Evolutionary conservation across 2,797 vertebrate genomes (phyloP).

Genomic region (Rhinichthys osculus): DNA sequence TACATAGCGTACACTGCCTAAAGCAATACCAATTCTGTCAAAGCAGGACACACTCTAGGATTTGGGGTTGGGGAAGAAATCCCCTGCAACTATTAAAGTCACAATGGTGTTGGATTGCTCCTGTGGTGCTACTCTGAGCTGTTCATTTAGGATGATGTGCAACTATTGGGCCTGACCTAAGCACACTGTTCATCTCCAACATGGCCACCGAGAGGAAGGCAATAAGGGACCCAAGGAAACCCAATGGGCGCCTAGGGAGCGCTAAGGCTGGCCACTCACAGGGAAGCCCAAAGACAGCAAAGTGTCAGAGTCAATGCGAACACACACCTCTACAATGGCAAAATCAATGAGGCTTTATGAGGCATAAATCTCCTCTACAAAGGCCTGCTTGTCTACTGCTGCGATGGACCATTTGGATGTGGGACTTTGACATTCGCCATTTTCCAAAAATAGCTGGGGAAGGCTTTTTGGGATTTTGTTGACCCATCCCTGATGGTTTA

Average conservation of each 20-base stretch:
- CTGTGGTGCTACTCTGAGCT: conserved; percentile 73
- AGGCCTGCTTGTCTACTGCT: conserved; percentile 70
- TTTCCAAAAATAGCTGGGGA: conserved; percentile 48
- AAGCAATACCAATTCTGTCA: conserved; percentile 29
- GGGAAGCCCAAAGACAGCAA: conserved; percentile 80
- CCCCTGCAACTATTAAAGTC: conserved; percentile 70
- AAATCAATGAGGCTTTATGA: conserved; percentile 85
- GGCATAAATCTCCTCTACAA: conserved; percentile 81
- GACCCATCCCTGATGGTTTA: conserved; percentile 65
- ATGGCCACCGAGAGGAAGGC: conserved; percentile 66
- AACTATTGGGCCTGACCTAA: conserved; percentile 73
- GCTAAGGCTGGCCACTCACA: conserved; percentile 75
- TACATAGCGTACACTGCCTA: background rate
- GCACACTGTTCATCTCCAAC: conserved; percentile 73
- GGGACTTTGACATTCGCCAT: conserved; percentile 1
- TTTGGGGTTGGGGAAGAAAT: conserved; percentile 50
- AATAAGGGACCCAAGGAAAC: conserved; percentile 71
- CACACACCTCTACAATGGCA: conserved; percentile 83
- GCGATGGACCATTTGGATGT: conserved; percentile 62
- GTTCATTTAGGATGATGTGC: conserved; percentile 84
- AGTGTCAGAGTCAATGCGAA: conserved; percentile 84
- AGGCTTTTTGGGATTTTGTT: conserved; percentile 63
- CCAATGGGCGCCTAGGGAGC: conserved; percentile 66
- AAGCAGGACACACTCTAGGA: conserved; percentile 20
- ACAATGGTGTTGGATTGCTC: conserved; percentile 75